Evolutionary conservation across 2,888 invertebrate species (phyloP), one percentile per base, ranked within the genome.

Genomic region (Psococerastis gibbosa): DNA sequence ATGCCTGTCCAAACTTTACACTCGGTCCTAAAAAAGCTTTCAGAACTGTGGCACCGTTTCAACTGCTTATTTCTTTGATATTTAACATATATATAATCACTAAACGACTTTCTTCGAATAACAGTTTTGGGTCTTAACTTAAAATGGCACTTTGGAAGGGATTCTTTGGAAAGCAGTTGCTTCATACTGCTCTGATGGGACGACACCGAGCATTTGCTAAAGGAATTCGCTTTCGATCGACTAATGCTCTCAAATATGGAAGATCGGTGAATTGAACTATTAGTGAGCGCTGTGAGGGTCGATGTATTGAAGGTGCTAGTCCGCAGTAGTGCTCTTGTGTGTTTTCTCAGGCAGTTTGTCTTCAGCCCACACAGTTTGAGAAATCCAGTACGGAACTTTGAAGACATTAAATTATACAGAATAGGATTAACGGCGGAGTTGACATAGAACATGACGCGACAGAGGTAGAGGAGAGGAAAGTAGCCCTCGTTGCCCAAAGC

Each of bases 361-460:
- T 52, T 55, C 18, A 63, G 56, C 3, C 71, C 68, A 49, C 79
- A 69, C 41, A 82, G 61, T 53, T 71, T 73, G 43, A 78, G 67
- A 52, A 85, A 84, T 3, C 83, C 84, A 42, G 77, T 76, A 6
- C 89, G 71, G 63, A 91, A 91, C 59, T 88, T 89, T 1, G 87
- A 82, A 46, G 87, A 87, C 78, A 89, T 85, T 44, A 89, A 70
- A 60, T 88, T 89, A 63, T 91, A 91, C 43, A 91, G 65, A 54
- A 89, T 82, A 9, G 89, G 89, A 66, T 91, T 91, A 44, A 88
- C 75, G 9, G 88, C 88, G 41, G 88, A 88, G 62, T 91, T 89
- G 43, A 88, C 70, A 63, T 88, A 87, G 51, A 85, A 65, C 80
- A 89, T 82, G 44, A 87, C 76, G 51, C 89, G 73, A 57, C 81